These are phyloP conservation scores for Phyllotis vaccarum DNA, from an alignment of 2,797 vertebrate genomes.

Conservation along the genomic window DNA sequence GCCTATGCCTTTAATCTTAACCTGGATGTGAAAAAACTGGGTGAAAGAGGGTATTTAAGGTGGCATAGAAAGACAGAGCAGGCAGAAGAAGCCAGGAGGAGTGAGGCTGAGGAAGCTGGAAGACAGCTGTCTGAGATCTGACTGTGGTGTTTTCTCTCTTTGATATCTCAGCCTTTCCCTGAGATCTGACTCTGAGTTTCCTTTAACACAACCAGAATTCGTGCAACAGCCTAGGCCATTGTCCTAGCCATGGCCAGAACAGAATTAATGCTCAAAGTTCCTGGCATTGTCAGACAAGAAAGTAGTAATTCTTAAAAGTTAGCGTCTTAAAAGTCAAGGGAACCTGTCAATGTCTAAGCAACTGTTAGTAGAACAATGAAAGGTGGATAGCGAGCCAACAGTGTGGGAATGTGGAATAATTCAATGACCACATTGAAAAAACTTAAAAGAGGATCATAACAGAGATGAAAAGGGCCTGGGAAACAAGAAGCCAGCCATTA, in stretches of 20 bases:
- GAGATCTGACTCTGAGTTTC: no score
- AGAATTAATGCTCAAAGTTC: background rate
- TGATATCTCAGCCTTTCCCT: no score
- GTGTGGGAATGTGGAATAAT: background rate
- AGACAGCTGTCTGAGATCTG: no score
- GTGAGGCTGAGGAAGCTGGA: no score
- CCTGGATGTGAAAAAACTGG: no score
- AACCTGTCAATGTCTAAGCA: background rate
- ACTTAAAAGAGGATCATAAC: background rate
- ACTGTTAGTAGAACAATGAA: background rate
- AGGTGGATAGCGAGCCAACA: background rate
- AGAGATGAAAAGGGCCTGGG: background rate
- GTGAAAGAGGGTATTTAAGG: no score
- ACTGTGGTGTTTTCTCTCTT: no score
- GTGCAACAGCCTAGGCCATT: no score
- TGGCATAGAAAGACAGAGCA: no score
- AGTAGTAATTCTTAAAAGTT: background rate
- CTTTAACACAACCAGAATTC: no score
- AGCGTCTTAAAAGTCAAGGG: background rate
- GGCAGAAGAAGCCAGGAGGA: no score
- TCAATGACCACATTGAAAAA: background rate
- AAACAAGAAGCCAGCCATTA: background rate
- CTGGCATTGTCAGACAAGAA: constrained; percentile 13
- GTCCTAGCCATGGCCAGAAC: background rate
- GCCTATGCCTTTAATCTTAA: no score